These are phyloP conservation scores for Aix galericulata DNA, from an alignment of 2,113 vertebrate species.

Conservation along the genomic window DNA sequence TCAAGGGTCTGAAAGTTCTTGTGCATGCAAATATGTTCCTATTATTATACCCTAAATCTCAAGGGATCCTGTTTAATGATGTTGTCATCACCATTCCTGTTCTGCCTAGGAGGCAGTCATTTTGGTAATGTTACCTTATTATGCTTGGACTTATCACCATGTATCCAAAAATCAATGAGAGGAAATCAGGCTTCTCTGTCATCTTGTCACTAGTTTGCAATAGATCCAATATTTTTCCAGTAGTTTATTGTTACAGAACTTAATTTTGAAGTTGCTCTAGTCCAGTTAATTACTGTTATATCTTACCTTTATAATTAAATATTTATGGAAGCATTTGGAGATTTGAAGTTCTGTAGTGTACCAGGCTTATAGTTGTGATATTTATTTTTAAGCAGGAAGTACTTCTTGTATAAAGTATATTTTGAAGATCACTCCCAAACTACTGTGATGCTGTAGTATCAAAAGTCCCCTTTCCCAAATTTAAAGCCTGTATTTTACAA, in stretches of 20 bases:
- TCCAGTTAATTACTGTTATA: neutral
- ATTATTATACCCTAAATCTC: neutral
- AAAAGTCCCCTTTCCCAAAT: neutral
- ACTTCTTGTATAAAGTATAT: fast-evolving
- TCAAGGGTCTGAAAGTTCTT: neutral
- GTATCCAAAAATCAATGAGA: neutral
- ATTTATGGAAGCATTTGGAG: neutral
- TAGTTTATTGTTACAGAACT: neutral
- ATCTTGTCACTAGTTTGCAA: neutral
- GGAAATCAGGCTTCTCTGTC: neutral
- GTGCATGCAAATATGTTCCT: neutral
- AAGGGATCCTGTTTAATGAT: neutral
- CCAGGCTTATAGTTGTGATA: neutral
- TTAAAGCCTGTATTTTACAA: neutral
- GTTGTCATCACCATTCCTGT: neutral
- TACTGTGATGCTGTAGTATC: neutral
- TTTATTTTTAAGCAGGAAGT: neutral
- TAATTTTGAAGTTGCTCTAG: neutral
- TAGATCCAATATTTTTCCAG: neutral
- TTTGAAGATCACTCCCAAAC: neutral
- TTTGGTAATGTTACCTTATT: neutral
- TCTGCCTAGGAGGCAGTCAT: neutral
- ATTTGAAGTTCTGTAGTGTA: neutral
- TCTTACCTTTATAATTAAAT: neutral
- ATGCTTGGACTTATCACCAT: neutral